Conservation (phyloP, 2,888 invertebrate species). For the Muschampia plurimacula region DNA sequence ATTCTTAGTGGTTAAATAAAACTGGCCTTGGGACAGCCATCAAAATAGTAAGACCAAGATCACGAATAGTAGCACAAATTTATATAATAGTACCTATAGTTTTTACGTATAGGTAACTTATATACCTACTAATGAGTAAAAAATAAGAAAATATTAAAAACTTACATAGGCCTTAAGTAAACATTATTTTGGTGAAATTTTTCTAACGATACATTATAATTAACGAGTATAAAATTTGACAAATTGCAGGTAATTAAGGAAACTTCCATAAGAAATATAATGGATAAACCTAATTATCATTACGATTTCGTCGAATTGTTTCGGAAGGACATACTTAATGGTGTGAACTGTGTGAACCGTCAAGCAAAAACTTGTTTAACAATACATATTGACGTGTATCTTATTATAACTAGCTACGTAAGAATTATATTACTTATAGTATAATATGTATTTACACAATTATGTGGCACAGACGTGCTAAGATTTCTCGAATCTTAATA, state of each 20-base stretch:
- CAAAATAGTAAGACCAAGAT: constrained; percentile 1
- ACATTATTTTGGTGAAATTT: not conserved
- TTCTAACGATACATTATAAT: not conserved
- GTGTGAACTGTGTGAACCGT: constrained; percentile 31
- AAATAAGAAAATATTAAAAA: too few relatives aligned
- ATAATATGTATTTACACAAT: not conserved
- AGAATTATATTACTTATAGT: not conserved
- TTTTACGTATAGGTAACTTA: not conserved
- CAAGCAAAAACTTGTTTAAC: constrained; percentile 29
- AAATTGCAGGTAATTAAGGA: not conserved
- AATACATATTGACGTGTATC: constrained; percentile 32
- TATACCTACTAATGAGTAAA: too few relatives aligned
- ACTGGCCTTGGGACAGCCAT: not conserved
- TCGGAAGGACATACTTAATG: constrained; percentile 14
- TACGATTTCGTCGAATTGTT: constrained; percentile 26
- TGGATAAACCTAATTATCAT: constrained; percentile 17
- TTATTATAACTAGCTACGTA: constrained; percentile 12
- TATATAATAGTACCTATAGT: too few relatives aligned
- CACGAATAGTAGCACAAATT: not conserved
- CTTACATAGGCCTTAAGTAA: too few relatives aligned
- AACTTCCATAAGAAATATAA: constrained; percentile 9
- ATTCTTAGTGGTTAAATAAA: not conserved
- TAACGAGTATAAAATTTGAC: not conserved
- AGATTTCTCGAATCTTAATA: not conserved
- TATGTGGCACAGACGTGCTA: not conserved